A percentile compares a stretch with the other conserved stretches of the same genome.
Conservation (phyloP, 1,140 invertebrate species). For the Cydia splendana region DNA sequence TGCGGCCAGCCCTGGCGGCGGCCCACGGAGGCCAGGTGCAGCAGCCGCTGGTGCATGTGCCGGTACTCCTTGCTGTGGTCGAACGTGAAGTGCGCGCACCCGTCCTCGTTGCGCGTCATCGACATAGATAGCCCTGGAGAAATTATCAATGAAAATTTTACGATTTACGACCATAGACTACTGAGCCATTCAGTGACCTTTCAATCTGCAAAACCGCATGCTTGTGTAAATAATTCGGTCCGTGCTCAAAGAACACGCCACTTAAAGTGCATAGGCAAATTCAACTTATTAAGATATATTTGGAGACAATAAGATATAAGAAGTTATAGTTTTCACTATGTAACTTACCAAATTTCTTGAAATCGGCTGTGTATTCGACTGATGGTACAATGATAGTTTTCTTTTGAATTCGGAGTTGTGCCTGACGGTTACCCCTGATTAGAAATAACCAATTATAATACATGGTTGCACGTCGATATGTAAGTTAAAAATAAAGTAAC, state of each 20-base stretch:
- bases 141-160: constrained; percentile 82
- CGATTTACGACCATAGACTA: constrained; percentile 50
- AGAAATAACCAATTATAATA: neutral
- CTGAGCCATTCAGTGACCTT: too few relatives aligned
- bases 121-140: constrained; percentile 85
- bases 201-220: too few relatives aligned
- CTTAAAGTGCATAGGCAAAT: too few relatives aligned
- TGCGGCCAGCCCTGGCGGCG: neutral
- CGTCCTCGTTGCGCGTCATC: constrained; percentile 81
- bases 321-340: constrained; percentile 34
- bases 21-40: constrained; percentile 63
- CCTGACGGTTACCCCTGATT: constrained; percentile 62
- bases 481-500: too few relatives aligned
- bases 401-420: constrained; percentile 78
- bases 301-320: too few relatives aligned
- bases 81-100: constrained; percentile 86
- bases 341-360: constrained; percentile 81
- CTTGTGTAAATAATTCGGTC: too few relatives aligned
- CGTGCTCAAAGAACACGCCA: too few relatives aligned
- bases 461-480: neutral
- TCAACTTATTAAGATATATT: too few relatives aligned
- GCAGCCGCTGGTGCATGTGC: constrained; percentile 86
- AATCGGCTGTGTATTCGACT: constrained; percentile 40
- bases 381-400: constrained; percentile 19
- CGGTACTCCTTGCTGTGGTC: constrained; percentile 90